Percentiles rank a stretch among this genome's conserved stretches.
Evolutionary conservation across 1,140 invertebrate genomes (phyloP).

Genomic region (Trachymyrmex cornetzi): DNA sequence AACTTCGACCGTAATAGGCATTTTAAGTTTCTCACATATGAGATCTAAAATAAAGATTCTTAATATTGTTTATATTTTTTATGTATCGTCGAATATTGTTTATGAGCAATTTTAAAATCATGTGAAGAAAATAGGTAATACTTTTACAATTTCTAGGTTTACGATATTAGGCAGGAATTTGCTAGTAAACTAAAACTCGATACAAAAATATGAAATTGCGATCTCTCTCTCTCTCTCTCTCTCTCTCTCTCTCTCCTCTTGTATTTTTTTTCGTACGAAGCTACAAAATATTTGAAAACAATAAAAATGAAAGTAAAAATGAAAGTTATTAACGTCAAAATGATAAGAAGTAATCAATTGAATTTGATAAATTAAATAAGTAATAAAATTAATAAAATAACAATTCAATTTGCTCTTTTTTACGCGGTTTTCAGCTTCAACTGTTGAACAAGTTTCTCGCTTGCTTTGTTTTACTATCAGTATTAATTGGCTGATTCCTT

Average conservation of each 20-base stretch:
- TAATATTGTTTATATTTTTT: too few species aligned
- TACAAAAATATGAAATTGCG: not conserved
- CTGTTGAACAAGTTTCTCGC: not conserved
- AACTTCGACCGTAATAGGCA: too few species aligned
- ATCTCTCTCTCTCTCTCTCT: not conserved
- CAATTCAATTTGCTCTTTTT: not conserved
- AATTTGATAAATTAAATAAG: not conserved
- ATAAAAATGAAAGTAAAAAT: not conserved
- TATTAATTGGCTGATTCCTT: constrained; percentile 5
- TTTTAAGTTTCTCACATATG: too few species aligned
- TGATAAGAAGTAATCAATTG: not conserved
- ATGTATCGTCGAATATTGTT: not conserved
- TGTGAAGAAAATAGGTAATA: not conserved
- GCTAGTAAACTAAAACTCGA: not conserved
- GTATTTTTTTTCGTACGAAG: not conserved
- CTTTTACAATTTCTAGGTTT: constrained; percentile 2
- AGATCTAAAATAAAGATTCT: too few species aligned
- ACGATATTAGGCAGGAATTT: constrained; percentile 13
- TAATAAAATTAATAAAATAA: too few species aligned
- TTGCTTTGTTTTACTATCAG: not conserved
- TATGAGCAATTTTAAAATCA: constrained; percentile 7
- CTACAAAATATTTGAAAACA: not conserved
- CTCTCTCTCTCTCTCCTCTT: not conserved
- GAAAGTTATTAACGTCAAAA: not conserved
- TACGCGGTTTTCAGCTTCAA: not conserved